Evolutionary conservation across 2,113 vertebrate genomes (phyloP).

Genomic region (Syngnathoides biaculeatus): DNA sequence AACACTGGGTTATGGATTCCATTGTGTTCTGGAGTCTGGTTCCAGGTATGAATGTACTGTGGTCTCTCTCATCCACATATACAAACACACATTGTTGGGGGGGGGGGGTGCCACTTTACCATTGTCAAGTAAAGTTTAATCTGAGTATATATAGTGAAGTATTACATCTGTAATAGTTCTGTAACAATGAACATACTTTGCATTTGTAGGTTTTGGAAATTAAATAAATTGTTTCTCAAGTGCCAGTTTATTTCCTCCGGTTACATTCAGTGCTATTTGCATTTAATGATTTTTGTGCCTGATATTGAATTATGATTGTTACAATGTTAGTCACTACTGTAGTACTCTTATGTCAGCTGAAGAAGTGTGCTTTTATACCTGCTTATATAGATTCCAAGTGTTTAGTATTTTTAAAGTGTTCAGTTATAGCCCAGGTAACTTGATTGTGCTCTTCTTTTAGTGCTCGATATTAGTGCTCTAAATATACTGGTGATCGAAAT

Average conservation of each 20-base stretch:
- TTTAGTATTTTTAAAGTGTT: conserved; percentile 29
- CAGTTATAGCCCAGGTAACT: conserved; percentile 19
- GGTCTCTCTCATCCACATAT: not conserved
- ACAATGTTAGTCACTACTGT: conserved; percentile 64
- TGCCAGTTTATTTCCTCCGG: conserved; percentile 41
- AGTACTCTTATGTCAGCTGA: conserved; percentile 27
- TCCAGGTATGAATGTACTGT: not conserved
- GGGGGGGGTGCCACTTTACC: not conserved
- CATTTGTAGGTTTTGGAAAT: conserved; percentile 19
- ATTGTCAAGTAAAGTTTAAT: not conserved
- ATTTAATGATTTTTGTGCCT: conserved; percentile 60
- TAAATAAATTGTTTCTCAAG: conserved; percentile 32
- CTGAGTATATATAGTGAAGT: not conserved
- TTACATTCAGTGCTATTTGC: conserved; percentile 50
- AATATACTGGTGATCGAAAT: conserved; percentile 28
- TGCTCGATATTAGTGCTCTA: conserved; percentile 47
- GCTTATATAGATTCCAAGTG: conserved; percentile 21
- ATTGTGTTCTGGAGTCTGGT: not conserved
- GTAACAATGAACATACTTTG: conserved; percentile 16
- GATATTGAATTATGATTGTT: conserved; percentile 35
- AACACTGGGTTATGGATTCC: conserved; percentile 16
- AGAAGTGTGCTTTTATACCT: conserved; percentile 25
- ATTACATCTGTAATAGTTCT: conserved; percentile 6
- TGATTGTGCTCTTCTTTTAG: conserved; percentile 41
- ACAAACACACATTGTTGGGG: not conserved